Evolutionary conservation across 2,888 invertebrate genomes (phyloP), one percentile per base, ranked within the genome.

Genomic region (Patella depressa): DNA sequence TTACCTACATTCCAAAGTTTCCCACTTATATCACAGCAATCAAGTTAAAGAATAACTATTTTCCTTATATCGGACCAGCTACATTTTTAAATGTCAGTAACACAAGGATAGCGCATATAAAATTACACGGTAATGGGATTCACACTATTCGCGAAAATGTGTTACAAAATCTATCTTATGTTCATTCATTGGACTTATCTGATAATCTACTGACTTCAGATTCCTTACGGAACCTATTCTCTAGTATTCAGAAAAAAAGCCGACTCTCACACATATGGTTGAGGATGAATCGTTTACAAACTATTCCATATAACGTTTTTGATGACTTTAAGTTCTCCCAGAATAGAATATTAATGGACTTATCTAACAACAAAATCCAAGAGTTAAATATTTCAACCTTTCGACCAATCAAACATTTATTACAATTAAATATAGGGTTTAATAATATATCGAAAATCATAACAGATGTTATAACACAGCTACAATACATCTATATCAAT

Each of bases 1-100:
- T 65, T 11, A 65, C 65, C n/a, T 65, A 65, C 17, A 65, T 65
- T 65, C 65, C 65, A 65, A n/a, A 65, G 65, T 19, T 65, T n/a
- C 65, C 65, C 11, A 65, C 0, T 2, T 2, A n/a, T 65, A 65
- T 19, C 5, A n/a, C 9, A 3, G 0, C 7, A 65, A n/a, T 65
- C 24, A n/a, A 12, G 1, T 65, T n/a, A n/a, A 19, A 11, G 24
- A 65, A 65, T 12, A 65, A 65, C 17, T 9, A 65, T 65, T 19
- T 65, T 19, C 19, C 65, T 5, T 9, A n/a, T 19, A 65, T 65
- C 24, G 65, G 24, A n/a, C n/a, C n/a, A 7, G 12, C 2, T 19
- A 65, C n/a, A 19, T 65, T 65, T 65, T n/a, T 9, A 65, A 65
- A 65, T 14, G 17, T 65, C 65, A 65, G 19, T 9, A 12, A 65